Evolutionary conservation across 2,888 invertebrate genomes (phyloP), one percentile per base, ranked within the genome.

Genomic region (Drosophila cognata): DNA sequence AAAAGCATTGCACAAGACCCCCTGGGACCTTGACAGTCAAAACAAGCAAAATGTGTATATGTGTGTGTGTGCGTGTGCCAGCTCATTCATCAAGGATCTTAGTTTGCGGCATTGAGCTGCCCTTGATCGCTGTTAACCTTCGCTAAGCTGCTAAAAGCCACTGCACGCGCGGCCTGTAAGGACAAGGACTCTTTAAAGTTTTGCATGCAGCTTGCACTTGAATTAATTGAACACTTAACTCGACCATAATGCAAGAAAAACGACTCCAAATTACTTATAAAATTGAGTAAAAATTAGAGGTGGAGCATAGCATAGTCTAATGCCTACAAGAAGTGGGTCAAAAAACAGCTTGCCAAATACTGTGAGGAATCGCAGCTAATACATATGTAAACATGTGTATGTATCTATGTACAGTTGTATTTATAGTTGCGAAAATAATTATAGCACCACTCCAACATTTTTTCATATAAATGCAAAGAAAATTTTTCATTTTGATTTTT

Each of bases 61-160:
- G n/a, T 10, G 36, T 38, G 28, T 29, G 13, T 13, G 5, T 18
- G 28, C 25, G 6, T 33, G 29, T 28, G 33, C 29, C 35, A 18
- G 36, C 18, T 13, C 52, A 33, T n/a, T n/a, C 57, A 16, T 50
- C 81, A 81, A 76, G 78, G 81, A 81, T 78, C 74, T 58, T 25
- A 55, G 35, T 53, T n/a, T 57, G 57, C 31, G 67, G 61, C 89
- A 85, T 89, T 89, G 82, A 77, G 74, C 77, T 78, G 89, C 88
- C 87, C 87, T 89, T 87, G 87, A 87, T 89, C 89, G 88, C 51
- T 18, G 58, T 57, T 81, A 82, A 72, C 88, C 82, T 89, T 89
- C 76, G 52, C 29, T 46, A 46, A 55, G 55, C 55, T 67, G 58
- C 53, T 46, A 46, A 46, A 46, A 21, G 21, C 11, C 46, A 25